Conservation (phyloP, 1,140 invertebrate species). For the Bradynema listronoti region DNA sequence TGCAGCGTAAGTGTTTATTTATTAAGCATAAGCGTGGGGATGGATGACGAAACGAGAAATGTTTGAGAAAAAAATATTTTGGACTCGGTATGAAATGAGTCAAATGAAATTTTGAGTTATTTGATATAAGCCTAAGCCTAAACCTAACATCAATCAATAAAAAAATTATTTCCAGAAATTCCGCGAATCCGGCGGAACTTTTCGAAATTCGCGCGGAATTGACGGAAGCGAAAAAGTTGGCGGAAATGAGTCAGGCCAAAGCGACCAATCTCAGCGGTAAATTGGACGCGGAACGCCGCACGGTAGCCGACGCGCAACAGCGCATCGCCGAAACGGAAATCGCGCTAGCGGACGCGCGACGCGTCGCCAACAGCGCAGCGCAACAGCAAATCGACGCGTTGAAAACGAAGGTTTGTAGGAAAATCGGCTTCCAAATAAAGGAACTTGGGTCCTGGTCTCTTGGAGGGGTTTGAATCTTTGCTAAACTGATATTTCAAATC, state of each 20-base stretch:
- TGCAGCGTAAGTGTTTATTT: not conserved
- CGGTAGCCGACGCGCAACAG: not conserved
- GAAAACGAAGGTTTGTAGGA: conserved; percentile 5
- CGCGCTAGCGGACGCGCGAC: not conserved
- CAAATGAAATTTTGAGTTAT: too few species aligned
- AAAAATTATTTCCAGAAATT: conserved; percentile 4
- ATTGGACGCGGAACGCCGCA: conserved; percentile 4
- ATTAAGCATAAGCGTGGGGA: not conserved
- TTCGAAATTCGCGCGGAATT: conserved; percentile 28
- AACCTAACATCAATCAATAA: too few species aligned
- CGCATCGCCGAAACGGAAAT: conserved; percentile 6
- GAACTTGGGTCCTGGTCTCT: not conserved
- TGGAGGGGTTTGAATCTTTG: not conserved
- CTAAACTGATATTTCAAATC: not conserved
- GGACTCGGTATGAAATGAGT: too few species aligned
- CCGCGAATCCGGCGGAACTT: conserved; percentile 23
- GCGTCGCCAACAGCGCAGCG: not conserved
- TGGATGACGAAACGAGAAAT: conserved; percentile 11
- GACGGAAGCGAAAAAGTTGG: conserved; percentile 7
- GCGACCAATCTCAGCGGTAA: conserved; percentile 4
- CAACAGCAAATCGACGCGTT: not conserved
- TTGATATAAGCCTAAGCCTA: too few species aligned
- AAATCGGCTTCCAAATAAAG: not conserved
- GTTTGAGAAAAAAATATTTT: too few species aligned
- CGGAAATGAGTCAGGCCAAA: conserved; percentile 6